These are phyloP conservation scores for Phania funesta DNA, from an alignment of 2,888 invertebrate genomes.

Conservation along the genomic window DNA sequence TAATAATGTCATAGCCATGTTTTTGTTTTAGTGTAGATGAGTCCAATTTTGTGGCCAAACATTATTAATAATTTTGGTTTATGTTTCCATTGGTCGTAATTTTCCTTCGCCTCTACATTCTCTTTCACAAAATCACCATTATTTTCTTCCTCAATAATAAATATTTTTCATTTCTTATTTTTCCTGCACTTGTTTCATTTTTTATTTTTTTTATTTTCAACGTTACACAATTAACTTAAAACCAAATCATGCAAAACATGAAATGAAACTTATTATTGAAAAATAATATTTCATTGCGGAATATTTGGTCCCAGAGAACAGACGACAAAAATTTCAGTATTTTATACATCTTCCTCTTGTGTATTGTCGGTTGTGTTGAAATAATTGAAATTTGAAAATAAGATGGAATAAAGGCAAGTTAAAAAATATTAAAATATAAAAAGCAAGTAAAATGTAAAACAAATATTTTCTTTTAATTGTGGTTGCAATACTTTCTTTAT, in stretches of 20 bases:
- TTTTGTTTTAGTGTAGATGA: too few relatives aligned
- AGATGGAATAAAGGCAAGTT: neutral
- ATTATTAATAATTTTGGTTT: too few relatives aligned
- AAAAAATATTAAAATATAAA: neutral
- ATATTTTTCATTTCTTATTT: neutral
- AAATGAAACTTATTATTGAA: conserved; percentile 55
- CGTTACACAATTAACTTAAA: conserved; percentile 57
- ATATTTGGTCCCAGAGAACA: conserved; percentile 43
- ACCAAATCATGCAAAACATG: conserved; percentile 50
- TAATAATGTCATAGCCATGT: too few relatives aligned
- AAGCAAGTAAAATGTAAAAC: neutral
- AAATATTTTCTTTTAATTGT: conserved; percentile 39
- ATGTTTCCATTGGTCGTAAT: too few relatives aligned
- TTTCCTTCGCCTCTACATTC: too few relatives aligned
- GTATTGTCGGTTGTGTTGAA: conserved; percentile 26
- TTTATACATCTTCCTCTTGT: neutral
- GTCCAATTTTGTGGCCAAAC: too few relatives aligned
- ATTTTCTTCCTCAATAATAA: neutral
- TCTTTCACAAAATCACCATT: too few relatives aligned
- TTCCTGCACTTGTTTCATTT: neutral
- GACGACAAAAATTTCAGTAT: conserved; percentile 27
- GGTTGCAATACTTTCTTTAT: neutral
- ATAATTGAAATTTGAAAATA: conserved; percentile 21
- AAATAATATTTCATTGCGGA: conserved; percentile 61
- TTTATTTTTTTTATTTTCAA: neutral